Evolutionary conservation across 2,888 invertebrate genomes (phyloP).

Genomic region (Clivina fossor): DNA sequence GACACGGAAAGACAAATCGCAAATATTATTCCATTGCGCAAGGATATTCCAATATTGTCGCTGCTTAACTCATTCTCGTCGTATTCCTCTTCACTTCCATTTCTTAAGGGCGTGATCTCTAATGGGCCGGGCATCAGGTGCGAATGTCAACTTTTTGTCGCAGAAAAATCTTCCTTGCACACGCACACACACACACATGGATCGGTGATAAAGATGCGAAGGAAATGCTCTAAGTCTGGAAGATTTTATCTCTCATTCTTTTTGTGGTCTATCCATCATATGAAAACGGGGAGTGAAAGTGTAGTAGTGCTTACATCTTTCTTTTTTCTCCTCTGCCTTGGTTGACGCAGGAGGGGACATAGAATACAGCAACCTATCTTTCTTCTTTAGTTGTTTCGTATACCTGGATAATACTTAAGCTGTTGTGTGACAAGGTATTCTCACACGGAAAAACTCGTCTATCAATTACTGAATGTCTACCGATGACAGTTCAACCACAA

Average conservation of each 20-base stretch:
- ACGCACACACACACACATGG: not conserved
- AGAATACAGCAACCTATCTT: no score
- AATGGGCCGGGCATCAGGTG: constrained; percentile 43
- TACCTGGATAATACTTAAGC: no score
- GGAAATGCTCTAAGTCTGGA: constrained; percentile 36
- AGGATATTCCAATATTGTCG: constrained; percentile 18
- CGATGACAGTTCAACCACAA: no score
- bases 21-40: constrained; percentile 31
- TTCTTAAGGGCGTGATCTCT: not conserved
- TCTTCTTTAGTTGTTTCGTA: no score
- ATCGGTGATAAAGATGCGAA: constrained; percentile 27
- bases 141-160: constrained; percentile 44
- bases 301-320: constrained; percentile 21
- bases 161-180: constrained; percentile 43
- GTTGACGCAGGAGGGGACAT: not conserved
- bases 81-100: no score
- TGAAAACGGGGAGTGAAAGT: constrained; percentile 21
- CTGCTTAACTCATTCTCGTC: not conserved
- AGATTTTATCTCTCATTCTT: constrained; percentile 42
- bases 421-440: no score
- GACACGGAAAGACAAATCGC: constrained; percentile 33
- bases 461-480: no score
- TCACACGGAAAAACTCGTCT: no score
- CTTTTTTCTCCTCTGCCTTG: constrained; percentile 9
- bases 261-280: constrained; percentile 42